Conservation (phyloP, 2,888 invertebrate genomes). For the Orchesella flavescens region DNA sequence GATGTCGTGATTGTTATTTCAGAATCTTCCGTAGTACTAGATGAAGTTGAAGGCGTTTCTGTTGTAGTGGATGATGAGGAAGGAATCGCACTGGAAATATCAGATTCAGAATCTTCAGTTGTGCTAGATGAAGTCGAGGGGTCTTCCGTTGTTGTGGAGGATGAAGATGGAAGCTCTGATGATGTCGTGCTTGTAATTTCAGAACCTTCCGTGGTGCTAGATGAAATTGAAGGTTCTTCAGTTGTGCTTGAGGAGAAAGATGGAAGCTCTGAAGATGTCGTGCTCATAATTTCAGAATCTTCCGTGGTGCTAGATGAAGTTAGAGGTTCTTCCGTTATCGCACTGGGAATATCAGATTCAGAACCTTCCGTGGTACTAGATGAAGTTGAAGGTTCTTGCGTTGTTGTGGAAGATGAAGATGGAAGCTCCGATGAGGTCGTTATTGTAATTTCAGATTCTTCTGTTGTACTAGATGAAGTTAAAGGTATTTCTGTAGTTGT, state of each 20-base stretch:
- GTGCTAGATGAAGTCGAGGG: background rate
- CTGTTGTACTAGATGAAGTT: background rate
- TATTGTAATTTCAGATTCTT: background rate
- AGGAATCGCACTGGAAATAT: background rate
- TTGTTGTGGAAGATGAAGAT: background rate
- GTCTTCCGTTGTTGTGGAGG: background rate
- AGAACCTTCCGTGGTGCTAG: background rate
- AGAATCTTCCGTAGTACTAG: background rate
- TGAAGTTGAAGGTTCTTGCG: background rate
- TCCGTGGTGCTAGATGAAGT: background rate
- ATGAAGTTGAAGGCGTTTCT: background rate
- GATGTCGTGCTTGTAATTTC: background rate
- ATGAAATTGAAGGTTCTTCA: too few species aligned
- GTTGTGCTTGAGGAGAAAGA: background rate
- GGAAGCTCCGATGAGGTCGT: background rate
- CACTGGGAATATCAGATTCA: background rate
- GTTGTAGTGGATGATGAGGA: background rate
- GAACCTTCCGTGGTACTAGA: slow-evolving; percentile 6
- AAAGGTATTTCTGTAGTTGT: background rate
- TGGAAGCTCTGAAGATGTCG: background rate
- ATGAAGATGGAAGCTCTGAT: background rate
- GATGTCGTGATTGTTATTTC: background rate
- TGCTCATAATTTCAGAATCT: background rate
- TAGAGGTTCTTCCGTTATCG: background rate
- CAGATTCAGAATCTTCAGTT: background rate